phyloP scores from a whole-genome alignment of 1,140 invertebrate genomes.

The Drosophila lacertosa region DNA sequence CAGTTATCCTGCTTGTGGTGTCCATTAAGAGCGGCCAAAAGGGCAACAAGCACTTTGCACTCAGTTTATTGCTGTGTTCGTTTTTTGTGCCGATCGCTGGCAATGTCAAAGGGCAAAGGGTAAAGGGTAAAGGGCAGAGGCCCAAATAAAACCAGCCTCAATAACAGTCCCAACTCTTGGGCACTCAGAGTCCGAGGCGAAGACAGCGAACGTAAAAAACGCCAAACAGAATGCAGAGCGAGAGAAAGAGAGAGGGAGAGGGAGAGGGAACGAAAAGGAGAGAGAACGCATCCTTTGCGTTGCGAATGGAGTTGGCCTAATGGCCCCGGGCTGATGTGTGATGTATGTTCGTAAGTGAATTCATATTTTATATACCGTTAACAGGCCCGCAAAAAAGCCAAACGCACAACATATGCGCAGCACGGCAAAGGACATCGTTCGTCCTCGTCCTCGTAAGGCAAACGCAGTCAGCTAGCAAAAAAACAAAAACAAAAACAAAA shows the following conservation, averaged over 20 bases:
- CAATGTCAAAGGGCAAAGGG: conserved; percentile 11
- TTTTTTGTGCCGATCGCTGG: conserved; percentile 23
- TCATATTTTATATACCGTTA: conserved; percentile 81
- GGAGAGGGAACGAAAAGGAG: not conserved
- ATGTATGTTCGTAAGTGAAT: conserved; percentile 75
- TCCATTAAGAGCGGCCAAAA: conserved; percentile 19
- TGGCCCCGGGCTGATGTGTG: conserved; percentile 68
- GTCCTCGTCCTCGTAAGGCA: not conserved
- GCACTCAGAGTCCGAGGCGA: conserved; percentile 3
- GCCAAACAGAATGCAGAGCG: conserved; percentile 5
- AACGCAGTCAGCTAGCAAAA: not conserved
- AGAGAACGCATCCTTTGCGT: conserved; percentile 24
- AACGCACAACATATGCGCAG: conserved; percentile 39
- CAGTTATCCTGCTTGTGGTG: not conserved
- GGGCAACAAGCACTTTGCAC: conserved; percentile 25
- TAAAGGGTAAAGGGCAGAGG: not conserved
- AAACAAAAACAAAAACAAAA: too few species aligned
- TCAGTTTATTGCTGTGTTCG: not conserved
- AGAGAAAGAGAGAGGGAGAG: not conserved
- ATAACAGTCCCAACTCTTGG: conserved; percentile 18
- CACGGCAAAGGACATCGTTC: conserved; percentile 1
- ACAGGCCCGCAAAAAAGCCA: conserved; percentile 56
- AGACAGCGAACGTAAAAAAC: conserved; percentile 10
- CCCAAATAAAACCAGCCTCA: conserved; percentile 6
- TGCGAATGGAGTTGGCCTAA: conserved; percentile 53